A percentile compares a stretch with the other conserved stretches of the same genome.
Conservation (phyloP, 2,113 vertebrate genomes). For the Triplophysa tibetana region DNA sequence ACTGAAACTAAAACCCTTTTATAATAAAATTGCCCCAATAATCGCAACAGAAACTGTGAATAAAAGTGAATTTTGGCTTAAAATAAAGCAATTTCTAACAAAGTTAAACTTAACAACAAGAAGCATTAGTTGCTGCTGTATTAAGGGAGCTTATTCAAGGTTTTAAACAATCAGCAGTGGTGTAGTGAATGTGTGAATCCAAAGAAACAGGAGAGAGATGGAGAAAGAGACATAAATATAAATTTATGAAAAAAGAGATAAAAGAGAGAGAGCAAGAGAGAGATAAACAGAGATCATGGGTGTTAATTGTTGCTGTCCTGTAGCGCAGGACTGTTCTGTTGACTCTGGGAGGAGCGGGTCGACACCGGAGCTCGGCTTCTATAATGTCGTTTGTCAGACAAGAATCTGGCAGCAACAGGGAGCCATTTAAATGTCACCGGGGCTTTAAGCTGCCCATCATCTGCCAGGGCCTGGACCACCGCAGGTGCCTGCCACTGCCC, state of each 20-base stretch:
- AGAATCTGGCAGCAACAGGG: constrained; percentile 28
- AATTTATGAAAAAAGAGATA: too few species aligned
- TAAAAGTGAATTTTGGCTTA: too few species aligned
- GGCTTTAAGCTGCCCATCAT: constrained; percentile 17
- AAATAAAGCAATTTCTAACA: too few species aligned
- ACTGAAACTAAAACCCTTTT: too few species aligned
- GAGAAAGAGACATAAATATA: too few species aligned
- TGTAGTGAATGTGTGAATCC: neutral
- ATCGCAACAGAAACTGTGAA: too few species aligned
- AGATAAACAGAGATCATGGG: neutral
- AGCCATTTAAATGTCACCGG: constrained; percentile 40
- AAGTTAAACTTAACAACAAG: too few species aligned
- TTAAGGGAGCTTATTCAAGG: too few species aligned
- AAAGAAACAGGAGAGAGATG: neutral
- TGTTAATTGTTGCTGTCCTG: constrained; percentile 17
- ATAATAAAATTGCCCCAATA: too few species aligned
- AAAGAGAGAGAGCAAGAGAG: neutral
- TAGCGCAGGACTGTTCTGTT: neutral
- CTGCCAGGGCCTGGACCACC: neutral
- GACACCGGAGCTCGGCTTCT: neutral
- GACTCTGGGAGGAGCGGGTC: constrained; percentile 30
- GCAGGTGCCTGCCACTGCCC: constrained; percentile 9
- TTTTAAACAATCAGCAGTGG: too few species aligned
- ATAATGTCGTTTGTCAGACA: constrained; percentile 19
- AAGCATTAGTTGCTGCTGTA: too few species aligned